A percentile compares a stretch with the other conserved stretches of the same genome.
Conservation (phyloP, 1,140 invertebrate species). For the Nephila pilipes region DNA sequence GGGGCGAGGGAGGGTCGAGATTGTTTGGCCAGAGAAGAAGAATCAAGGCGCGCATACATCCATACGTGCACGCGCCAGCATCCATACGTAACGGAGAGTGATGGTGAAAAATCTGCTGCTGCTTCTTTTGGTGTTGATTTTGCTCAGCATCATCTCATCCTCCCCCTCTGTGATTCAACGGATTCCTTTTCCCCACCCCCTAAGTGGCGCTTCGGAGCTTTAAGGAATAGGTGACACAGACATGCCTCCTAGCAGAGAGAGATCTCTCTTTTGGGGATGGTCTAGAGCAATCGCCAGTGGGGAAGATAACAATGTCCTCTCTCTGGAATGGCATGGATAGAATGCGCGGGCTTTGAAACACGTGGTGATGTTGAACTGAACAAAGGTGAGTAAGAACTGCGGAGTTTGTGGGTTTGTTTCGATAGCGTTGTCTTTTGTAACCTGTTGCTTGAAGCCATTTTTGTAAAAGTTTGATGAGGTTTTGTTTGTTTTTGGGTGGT, state of each 20-base stretch:
- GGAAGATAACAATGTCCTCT: conserved; percentile 51
- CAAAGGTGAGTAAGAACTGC: neutral
- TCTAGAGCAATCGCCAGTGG: conserved; percentile 54
- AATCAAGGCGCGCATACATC: conserved; percentile 68
- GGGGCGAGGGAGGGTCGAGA: conserved; percentile 8
- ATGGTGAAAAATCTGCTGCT: conserved; percentile 71
- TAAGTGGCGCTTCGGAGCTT: conserved; percentile 54
- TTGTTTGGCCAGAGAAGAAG: conserved; percentile 70
- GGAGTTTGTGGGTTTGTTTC: neutral
- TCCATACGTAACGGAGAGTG: conserved; percentile 60
- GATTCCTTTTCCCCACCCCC: neutral
- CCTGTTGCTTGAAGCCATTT: conserved; percentile 22
- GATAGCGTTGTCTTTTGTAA: neutral
- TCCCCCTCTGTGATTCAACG: neutral
- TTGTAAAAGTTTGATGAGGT: neutral
- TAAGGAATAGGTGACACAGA: conserved; percentile 59
- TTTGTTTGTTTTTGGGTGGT: neutral
- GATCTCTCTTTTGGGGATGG: neutral
- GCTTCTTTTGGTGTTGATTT: conserved; percentile 74
- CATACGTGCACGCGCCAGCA: conserved; percentile 54
- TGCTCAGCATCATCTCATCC: conserved; percentile 47
- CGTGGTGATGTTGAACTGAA: conserved; percentile 3
- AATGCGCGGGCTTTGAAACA: neutral
- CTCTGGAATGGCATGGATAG: neutral
- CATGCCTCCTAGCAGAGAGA: neutral